Evolutionary conservation across 1,140 invertebrate species (phyloP).

Genomic region (fruit fly (Drosophila melanogaster)): DNA sequence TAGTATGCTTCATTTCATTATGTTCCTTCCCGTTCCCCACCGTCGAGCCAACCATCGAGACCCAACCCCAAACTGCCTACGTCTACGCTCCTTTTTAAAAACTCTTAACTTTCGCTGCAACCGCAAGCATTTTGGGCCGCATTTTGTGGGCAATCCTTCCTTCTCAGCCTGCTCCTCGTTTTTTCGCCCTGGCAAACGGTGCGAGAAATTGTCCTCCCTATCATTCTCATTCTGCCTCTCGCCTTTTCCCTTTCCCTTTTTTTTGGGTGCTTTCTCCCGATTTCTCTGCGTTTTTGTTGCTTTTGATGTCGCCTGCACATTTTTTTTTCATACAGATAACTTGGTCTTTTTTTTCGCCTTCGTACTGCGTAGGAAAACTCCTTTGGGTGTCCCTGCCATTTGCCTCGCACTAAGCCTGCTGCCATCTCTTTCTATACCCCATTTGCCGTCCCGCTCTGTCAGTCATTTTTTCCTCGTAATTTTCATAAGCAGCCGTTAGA

Average conservation of each 20-base stretch:
- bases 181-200: constrained; percentile 61
- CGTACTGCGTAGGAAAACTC: constrained; percentile 66
- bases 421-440: constrained; percentile 21
- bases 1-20: constrained; percentile 82
- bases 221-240: constrained; percentile 21
- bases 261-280: neutral
- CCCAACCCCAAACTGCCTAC: constrained; percentile 15
- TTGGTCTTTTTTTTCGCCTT: constrained; percentile 24
- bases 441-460: constrained; percentile 46
- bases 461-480: constrained; percentile 81
- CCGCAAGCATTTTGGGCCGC: constrained; percentile 76
- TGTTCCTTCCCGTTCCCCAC: constrained; percentile 36
- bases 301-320: constrained; percentile 78
- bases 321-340: constrained; percentile 42
- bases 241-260: constrained; percentile 4
- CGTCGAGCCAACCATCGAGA: neutral
- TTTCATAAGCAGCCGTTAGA: constrained; percentile 84
- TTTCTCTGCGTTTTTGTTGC: constrained; percentile 36
- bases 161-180: constrained; percentile 16
- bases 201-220: constrained; percentile 80
- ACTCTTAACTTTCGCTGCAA: constrained; percentile 79
- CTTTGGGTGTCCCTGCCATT: constrained; percentile 72
- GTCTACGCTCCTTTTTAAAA: constrained; percentile 48
- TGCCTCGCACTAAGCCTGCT: constrained; percentile 42
- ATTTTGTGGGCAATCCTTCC: constrained; percentile 81